Evolutionary conservation across 1,140 invertebrate species (phyloP).

Genomic region (Dendrolimus punctatus): DNA sequence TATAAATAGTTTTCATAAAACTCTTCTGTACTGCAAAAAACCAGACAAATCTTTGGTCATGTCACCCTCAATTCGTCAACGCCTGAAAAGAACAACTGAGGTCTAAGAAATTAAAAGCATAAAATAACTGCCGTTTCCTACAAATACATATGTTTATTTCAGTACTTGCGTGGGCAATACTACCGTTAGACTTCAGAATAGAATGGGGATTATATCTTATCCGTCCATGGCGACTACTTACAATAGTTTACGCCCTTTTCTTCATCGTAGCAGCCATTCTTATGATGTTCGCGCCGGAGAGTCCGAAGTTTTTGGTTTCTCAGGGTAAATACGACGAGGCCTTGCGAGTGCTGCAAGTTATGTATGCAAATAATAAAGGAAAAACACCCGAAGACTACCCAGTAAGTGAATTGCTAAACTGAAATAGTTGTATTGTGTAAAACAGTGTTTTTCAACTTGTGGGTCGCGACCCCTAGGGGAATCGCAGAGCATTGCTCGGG

Average conservation of each 20-base stretch:
- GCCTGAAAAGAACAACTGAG: too few relatives aligned
- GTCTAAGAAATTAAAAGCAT: too few relatives aligned
- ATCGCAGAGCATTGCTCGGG: too few relatives aligned
- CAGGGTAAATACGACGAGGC: constrained; percentile 75
- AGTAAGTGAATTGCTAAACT: constrained; percentile 16
- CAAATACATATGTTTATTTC: constrained; percentile 17
- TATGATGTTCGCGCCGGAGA: constrained; percentile 77
- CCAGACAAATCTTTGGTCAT: too few relatives aligned
- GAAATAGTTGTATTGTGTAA: too few relatives aligned
- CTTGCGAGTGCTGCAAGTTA: constrained; percentile 72
- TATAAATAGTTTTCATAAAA: too few relatives aligned
- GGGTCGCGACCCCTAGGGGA: too few relatives aligned
- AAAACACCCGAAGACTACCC: constrained; percentile 46
- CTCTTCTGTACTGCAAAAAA: too few relatives aligned
- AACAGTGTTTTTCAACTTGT: too few relatives aligned
- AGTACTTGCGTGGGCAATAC: constrained; percentile 76
- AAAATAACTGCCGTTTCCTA: too few relatives aligned
- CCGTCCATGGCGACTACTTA: constrained; percentile 77
- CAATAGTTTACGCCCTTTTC: constrained; percentile 37
- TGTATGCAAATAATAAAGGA: constrained; percentile 76
- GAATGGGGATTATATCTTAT: constrained; percentile 63
- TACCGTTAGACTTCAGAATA: constrained; percentile 71
- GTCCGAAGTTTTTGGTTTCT: constrained; percentile 82
- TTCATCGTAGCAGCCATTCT: constrained; percentile 66
- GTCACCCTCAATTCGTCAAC: too few relatives aligned